Evolutionary conservation across 1,140 invertebrate genomes (phyloP).

Genomic region (Cardiocondyla obscurior): DNA sequence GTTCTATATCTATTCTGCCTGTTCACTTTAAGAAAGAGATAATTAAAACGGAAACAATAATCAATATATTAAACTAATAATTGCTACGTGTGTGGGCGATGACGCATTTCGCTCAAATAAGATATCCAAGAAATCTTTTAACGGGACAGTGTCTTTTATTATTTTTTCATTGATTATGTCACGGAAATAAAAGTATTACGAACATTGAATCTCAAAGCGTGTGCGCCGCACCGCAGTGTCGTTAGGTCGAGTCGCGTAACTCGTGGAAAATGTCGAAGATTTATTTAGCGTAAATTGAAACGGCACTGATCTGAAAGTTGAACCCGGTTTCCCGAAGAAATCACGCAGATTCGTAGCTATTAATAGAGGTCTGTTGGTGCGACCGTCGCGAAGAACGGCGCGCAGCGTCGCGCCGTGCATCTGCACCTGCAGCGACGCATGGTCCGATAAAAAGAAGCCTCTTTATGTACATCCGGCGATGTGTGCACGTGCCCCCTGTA

Average conservation of each 20-base stretch:
- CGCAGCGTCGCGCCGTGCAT: slow-evolving; percentile 22
- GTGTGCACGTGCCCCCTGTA: slow-evolving; percentile 71
- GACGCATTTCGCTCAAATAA: neutral
- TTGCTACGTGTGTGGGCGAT: neutral
- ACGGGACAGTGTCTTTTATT: neutral
- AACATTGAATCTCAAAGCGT: neutral
- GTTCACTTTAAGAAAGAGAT: neutral
- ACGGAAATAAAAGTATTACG: neutral
- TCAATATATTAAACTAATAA: neutral
- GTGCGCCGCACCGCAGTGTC: no score
- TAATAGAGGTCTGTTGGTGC: slow-evolving; percentile 41
- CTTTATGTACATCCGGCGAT: slow-evolving; percentile 69
- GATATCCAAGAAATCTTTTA: neutral
- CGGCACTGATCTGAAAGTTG: neutral
- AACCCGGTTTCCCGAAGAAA: slow-evolving; percentile 48
- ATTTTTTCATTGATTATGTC: neutral
- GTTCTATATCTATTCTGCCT: neutral
- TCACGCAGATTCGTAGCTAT: slow-evolving; percentile 43
- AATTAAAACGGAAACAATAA: slow-evolving; percentile 6
- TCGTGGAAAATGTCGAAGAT: neutral
- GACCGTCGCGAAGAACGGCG: slow-evolving; percentile 19
- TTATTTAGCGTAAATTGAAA: neutral
- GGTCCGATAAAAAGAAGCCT: slow-evolving; percentile 49
- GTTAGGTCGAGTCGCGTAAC: neutral
- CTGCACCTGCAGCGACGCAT: slow-evolving; percentile 67